Evolutionary conservation across 2,113 vertebrate species (phyloP), one percentile per base, ranked within the genome.

Genomic region (Nestor notabilis): DNA sequence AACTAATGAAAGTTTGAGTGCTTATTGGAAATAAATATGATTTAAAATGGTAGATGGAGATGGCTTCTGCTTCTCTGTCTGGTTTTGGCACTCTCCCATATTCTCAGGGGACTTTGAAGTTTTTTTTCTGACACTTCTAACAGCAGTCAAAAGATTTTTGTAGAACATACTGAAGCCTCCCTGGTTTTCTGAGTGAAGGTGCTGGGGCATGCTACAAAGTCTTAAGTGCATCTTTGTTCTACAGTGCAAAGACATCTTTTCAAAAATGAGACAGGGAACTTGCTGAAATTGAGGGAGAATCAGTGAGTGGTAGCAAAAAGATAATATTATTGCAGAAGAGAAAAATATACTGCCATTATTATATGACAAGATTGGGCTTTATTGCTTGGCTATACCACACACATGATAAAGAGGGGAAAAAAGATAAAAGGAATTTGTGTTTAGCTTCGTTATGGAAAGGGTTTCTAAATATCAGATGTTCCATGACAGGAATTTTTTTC

Each of bases 81-180:
- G 46, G 10, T 94, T 97, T 87, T 83, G 65, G 24, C 49, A 37
- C 24, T 15, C 28, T 83, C 79, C 65, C 27, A 7, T 83, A 65
- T 89, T 90, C 46, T 90, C 10, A 47, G 65, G 49, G 61, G 66
- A 61, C 82, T 94, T 87, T 78, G n/a, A 61, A 90, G 56, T 70
- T 92, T 71, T 68, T 95, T 95, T 88, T 94, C 65, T 95, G 85
- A 87, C 65, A 64, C 49, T 49, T 93, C 53, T 95, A 82, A 70
- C 77, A 82, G 64, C 52, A 89, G 44, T 83, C 70, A 92, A 85
- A 95, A 94, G 24, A 41, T 74, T 81, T 93, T 58, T 92, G 55
- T 79, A 46, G 84, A 90, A 80, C 56, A 29, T 58, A 74, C 46
- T 77, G 82, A 90, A 91, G 35, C 33, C 18, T 93, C 28, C 6